Evolutionary conservation across 2,888 invertebrate genomes (phyloP).

Genomic region (Anoncus sp.): DNA sequence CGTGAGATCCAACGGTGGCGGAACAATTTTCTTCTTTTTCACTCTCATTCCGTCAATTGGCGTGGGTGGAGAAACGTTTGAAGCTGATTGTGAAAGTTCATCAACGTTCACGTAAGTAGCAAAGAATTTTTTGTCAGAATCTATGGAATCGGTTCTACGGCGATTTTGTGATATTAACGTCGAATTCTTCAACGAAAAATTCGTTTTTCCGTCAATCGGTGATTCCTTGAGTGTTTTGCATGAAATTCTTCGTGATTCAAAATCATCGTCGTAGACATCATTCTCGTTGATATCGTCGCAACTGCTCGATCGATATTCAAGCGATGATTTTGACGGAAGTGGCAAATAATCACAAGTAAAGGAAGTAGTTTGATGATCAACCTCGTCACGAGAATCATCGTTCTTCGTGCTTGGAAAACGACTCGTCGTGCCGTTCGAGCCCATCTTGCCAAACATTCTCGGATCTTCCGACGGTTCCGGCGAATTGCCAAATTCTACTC

Average conservation of each 20-base stretch:
- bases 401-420: slow-evolving; percentile 15
- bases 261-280: slow-evolving; percentile 18
- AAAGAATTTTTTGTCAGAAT: slow-evolving; percentile 59
- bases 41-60: slow-evolving; percentile 21
- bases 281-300: slow-evolving; percentile 41
- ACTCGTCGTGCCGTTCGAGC: slow-evolving; percentile 2
- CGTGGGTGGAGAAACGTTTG: slow-evolving; percentile 42
- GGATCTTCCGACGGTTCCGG: slow-evolving; percentile 68
- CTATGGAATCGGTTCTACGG: slow-evolving; percentile 35
- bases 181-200: slow-evolving; percentile 11
- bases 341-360: slow-evolving; percentile 45
- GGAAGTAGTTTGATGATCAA: slow-evolving; percentile 6
- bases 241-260: background rate
- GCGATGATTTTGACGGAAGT: slow-evolving; percentile 43
- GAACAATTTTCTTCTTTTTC: slow-evolving; percentile 52
- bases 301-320: slow-evolving; percentile 44
- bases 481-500: slow-evolving; percentile 73
- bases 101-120: slow-evolving; percentile 64
- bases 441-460: slow-evolving; percentile 39
- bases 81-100: slow-evolving; percentile 60
- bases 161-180: slow-evolving; percentile 10
- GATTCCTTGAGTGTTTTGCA: slow-evolving; percentile 44
- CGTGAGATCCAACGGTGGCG: slow-evolving; percentile 72
- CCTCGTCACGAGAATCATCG: slow-evolving; percentile 11
- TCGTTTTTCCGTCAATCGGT: slow-evolving; percentile 35